phyloP scores from a whole-genome alignment of 2,797 vertebrate species.

The Darevskia nairensis region DNA sequence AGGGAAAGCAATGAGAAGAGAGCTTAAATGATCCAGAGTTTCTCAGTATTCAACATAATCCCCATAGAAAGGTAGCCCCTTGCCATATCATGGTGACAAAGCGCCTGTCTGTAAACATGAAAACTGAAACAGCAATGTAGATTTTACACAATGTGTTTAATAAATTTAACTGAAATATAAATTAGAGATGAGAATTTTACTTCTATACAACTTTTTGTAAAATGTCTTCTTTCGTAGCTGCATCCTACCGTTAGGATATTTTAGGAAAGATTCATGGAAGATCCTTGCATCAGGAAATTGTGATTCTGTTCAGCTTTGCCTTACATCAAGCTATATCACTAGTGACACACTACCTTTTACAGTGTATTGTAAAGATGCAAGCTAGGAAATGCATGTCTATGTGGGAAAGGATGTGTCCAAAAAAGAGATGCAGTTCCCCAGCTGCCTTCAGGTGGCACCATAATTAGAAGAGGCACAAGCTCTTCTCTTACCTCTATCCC shows the following conservation, averaged over 20 bases:
- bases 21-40: constrained; percentile 72
- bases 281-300: neutral
- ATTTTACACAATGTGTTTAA: constrained; percentile 81
- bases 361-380: neutral
- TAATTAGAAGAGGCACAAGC: neutral
- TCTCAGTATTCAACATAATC: constrained; percentile 70
- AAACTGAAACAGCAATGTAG: constrained; percentile 76
- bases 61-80: constrained; percentile 63
- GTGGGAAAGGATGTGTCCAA: neutral
- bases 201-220: constrained; percentile 52
- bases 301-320: neutral
- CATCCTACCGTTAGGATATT: neutral
- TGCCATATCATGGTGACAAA: constrained; percentile 68
- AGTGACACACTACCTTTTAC: neutral
- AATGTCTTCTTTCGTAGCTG: constrained; percentile 27
- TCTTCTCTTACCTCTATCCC: neutral
- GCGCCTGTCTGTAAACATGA: constrained; percentile 77
- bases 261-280: constrained; percentile 16
- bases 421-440: neutral
- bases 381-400: neutral
- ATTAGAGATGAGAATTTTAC: constrained; percentile 64
- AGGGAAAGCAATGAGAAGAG: constrained; percentile 76
- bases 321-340: neutral
- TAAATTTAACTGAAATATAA: constrained; percentile 78
- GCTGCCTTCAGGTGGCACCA: neutral